These are phyloP conservation scores for Psittacus erithacus DNA, from an alignment of 2,113 vertebrate genomes.

Conservation along the genomic window DNA sequence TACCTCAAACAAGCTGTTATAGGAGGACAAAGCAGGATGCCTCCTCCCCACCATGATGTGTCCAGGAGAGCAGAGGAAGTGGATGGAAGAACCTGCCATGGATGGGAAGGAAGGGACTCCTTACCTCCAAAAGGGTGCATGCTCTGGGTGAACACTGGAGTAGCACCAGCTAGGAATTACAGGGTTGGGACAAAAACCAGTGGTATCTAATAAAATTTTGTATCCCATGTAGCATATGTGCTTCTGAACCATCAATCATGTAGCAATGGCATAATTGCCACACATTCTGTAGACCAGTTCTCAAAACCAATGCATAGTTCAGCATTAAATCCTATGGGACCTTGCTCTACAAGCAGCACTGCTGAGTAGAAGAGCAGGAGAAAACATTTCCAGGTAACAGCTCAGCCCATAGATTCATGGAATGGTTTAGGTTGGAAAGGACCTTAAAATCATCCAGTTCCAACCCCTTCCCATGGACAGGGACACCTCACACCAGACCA, in stretches of 20 bases:
- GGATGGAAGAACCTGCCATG: not conserved
- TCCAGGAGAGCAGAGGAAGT: not conserved
- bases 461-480: not conserved
- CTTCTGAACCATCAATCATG: not conserved
- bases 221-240: not conserved
- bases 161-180: not conserved
- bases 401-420: not conserved
- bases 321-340: not conserved
- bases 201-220: not conserved
- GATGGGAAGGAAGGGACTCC: not conserved
- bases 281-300: not conserved
- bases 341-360: not conserved
- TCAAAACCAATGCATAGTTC: not conserved
- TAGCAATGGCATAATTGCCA: not conserved
- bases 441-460: not conserved
- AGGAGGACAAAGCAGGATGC: not conserved
- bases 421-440: not conserved
- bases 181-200: not conserved
- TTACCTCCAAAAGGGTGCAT: not conserved
- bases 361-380: not conserved
- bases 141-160: not conserved
- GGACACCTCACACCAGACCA: not conserved
- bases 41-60: not conserved
- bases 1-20: not conserved
- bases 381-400: not conserved